Evolutionary conservation across 2,888 invertebrate genomes (phyloP), one percentile per base, ranked within the genome.

Genomic region (Papilio demoleus): DNA sequence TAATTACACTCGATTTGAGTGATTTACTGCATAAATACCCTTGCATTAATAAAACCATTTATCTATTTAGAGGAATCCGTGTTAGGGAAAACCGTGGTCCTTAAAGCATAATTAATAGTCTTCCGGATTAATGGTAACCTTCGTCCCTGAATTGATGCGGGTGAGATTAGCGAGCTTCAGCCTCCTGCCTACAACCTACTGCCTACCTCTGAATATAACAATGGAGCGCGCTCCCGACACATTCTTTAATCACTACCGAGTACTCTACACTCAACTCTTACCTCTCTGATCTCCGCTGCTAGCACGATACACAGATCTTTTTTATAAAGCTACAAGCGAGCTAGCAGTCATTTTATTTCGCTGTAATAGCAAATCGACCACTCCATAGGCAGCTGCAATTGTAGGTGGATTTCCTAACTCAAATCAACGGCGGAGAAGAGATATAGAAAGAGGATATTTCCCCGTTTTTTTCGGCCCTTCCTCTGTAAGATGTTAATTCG

Each of bases 51-150:
- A 59, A 59, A 36, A 34, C 59, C 59, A 66, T 66, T 66, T 59
- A 67, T 61, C 60, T 67, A 60, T 61, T 56, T 56, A 59, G 59
- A 31, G 59, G 58, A 64, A 50, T 50, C 58, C 68, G 47, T 59
- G 63, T 68, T 40, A 53, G 59, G 61, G 59, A 65, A 61, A 68
- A 53, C 66, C 68, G 67, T 69, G 75, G 73, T 74, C 75, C 79
- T 76, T 76, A 74, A 76, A 76, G 78, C 79, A 76, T 81, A 83
- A 81, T 83, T 80, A 81, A 81, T 83, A 80, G 81, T 78, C 74
- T 74, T 73, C 71, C 68, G 75, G 78, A 79, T 78, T 81, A 81
- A 80, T 79, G 76, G 75, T 76, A 73, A 75, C 75, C 74, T 78
- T 74, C 63, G 74, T 72, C 70, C 73, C 75, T 71, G 68, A 72